These are phyloP conservation scores for Salvator merianae DNA, from an alignment of 2,113 vertebrate species.

Conservation along the genomic window DNA sequence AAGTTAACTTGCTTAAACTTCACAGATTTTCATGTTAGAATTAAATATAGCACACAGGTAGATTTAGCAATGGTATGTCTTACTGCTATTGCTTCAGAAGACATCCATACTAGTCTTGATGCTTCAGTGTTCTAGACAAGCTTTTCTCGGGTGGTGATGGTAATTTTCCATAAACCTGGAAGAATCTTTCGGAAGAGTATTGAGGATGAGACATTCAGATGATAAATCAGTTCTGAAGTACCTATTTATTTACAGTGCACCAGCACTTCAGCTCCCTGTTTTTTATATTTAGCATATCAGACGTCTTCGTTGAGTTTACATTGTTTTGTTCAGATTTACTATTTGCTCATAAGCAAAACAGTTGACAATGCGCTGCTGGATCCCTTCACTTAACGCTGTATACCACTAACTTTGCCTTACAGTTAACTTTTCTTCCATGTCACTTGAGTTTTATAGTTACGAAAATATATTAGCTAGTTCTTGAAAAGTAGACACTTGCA, in stretches of 20 bases:
- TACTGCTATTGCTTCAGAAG: background rate
- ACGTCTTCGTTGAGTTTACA: conserved; percentile 61
- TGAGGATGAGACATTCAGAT: conserved; percentile 36
- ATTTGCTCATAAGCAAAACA: conserved; percentile 49
- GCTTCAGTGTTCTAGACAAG: conserved; percentile 19
- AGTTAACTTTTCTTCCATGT: conserved; percentile 34
- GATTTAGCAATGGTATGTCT: conserved; percentile 38
- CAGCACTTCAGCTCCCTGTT: conserved; percentile 60
- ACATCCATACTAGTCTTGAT: conserved; percentile 19
- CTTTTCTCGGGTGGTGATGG: background rate
- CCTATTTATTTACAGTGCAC: conserved; percentile 61
- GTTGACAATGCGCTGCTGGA: conserved; percentile 47
- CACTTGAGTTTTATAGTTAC: conserved; percentile 40
- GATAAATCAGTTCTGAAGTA: conserved; percentile 47
- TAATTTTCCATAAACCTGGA: conserved; percentile 34
- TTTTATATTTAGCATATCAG: conserved; percentile 54
- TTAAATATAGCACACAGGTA: background rate
- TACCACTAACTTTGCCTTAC: conserved; percentile 14
- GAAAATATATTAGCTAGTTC: conserved; percentile 38
- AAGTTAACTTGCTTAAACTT: conserved; percentile 17
- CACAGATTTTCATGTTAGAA: conserved; percentile 27
- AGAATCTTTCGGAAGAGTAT: conserved; percentile 11
- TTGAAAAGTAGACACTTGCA: conserved; percentile 71
- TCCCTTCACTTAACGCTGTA: conserved; percentile 32
- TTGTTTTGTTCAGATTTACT: conserved; percentile 43